Evolutionary conservation across 2,113 vertebrate genomes (phyloP), one percentile per base, ranked within the genome.

Genomic region (Nothocercus julius): DNA sequence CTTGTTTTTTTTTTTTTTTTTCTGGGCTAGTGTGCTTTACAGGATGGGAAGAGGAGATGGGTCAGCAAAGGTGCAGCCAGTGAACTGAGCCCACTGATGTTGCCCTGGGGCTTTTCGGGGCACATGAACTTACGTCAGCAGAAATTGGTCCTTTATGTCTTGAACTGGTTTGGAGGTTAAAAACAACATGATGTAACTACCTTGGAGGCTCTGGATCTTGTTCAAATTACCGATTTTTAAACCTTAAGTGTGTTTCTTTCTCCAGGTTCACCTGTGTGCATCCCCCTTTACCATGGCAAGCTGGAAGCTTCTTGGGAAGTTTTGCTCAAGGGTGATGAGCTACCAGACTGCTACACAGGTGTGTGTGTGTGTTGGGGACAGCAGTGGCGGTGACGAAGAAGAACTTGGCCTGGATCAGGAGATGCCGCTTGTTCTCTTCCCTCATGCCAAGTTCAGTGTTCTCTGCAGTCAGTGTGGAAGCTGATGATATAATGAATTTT

Each of bases 131-230:
- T 34, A 5, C 2, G 1, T 9, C 28, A 25, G 73, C 47, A 40
- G 64, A 64, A 42, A 9, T 22, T 51, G 42, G 38, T 90, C 5
- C 36, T 63, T 4, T 63, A 1, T 59, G 8, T 12, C 14, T 51
- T 19, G 42, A 9, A 5, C 0, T 34, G 66, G 34, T 62, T 30
- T 53, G 47, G 34, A 73, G 28, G 13, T 11, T 73, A 74, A 34
- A 79, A 87, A 54, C 69, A 63, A 13, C 30, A 11, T 0, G 1
- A 0, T 1, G 0, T 7, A 11, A 51, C 4, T 67, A 66, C 20
- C 54, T 47, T 47, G 21, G 25, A 85, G 25, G 20, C 54, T 83
- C 24, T 16, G 32, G 73, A 36, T 51, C 56, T 82, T 67, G 56
- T 69, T 86, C 34, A 2, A 27, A 4, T 27, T 15, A 27, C 30